Base-by-base conservation (phyloP, 2,113 vertebrate species). In the Sakesphorus luctuosus region DNA sequence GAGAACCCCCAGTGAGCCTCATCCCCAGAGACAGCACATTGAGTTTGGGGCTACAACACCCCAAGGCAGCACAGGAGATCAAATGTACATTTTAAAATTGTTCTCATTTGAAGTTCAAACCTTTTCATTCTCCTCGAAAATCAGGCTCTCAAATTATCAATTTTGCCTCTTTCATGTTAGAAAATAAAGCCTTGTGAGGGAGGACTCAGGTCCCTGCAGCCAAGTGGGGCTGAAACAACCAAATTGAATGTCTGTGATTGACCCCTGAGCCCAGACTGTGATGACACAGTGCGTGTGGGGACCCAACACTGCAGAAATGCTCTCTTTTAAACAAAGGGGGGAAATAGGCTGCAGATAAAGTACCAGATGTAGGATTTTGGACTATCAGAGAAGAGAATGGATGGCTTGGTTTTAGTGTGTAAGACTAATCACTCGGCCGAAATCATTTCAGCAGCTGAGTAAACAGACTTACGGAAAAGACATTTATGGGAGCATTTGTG, bases 401-500 rank as follows among this genome's bases (percentile, higher is more conserved):
- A 65, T 10, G 68, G 55, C 46, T 71, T 10, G 49, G 58, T 56
- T 91, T 95, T 84, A 94, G 87, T 87, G 18, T 36, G 53, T 87
- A 58, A 85, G 71, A 66, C 81, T 74, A 55, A 92, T 89, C 79
- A 74, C 79, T 87, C 76, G 21, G 83, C 20, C 67, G 92, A 80
- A 93, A 89, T 83, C 25, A 86, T 80, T 68, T 91, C 90, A 62
- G 87, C 96, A 96, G 96, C 93, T 96, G 96, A 96, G 89, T 77
- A 91, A 96, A 96, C 15, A 96, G 77, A 65, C 62, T 26, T 62
- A 73, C 2, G 26, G 84, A 89, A 95, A 85, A 91, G 87, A 91
- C 94, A 79, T 94, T 94, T 89, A 69, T n/a, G 93, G 93, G 75
- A 58, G 63, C 72, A 13, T 76, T 80, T 69, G 81, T 62, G 82